Evolutionary conservation across 2,888 invertebrate genomes (phyloP).

Genomic region (Spodoptera exigua): DNA sequence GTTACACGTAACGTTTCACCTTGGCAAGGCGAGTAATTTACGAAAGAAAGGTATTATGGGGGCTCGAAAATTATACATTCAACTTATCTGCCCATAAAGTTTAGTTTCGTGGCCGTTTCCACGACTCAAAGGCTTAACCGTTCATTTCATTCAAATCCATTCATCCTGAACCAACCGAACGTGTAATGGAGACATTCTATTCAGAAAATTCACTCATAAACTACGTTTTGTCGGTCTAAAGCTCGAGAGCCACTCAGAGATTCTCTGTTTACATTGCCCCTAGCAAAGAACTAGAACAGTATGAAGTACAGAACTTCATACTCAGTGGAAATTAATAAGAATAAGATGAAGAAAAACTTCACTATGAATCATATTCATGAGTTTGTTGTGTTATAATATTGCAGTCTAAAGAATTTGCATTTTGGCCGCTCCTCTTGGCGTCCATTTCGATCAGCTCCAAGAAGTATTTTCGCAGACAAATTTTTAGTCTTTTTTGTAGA

Average conservation of each 20-base stretch:
- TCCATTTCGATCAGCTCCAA: slow-evolving; percentile 62
- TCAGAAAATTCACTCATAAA: slow-evolving; percentile 64
- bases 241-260: slow-evolving; percentile 43
- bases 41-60: slow-evolving; percentile 22
- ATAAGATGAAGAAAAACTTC: slow-evolving; percentile 59
- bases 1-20: slow-evolving; percentile 22
- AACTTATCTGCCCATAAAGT: slow-evolving; percentile 40
- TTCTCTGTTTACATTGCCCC: slow-evolving; percentile 51
- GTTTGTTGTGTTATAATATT: slow-evolving; percentile 63
- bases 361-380: slow-evolving; percentile 67
- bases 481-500: slow-evolving; percentile 54
- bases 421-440: slow-evolving; percentile 77
- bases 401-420: slow-evolving; percentile 75
- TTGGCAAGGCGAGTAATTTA: slow-evolving; percentile 36
- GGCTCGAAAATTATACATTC: slow-evolving; percentile 36
- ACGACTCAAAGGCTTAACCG: slow-evolving; percentile 44
- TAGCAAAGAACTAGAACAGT: slow-evolving; percentile 45
- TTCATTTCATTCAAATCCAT: slow-evolving; percentile 59
- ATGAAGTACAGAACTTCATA: slow-evolving; percentile 42
- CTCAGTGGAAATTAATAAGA: slow-evolving; percentile 61
- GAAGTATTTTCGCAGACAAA: slow-evolving; percentile 59
- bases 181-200: slow-evolving; percentile 57
- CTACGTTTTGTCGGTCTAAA: slow-evolving; percentile 58
- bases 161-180: slow-evolving; percentile 39
- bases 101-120: slow-evolving; percentile 25